These are phyloP conservation scores for Martes martes DNA, from an alignment of 2,113 vertebrate genomes.

Conservation along the genomic window DNA sequence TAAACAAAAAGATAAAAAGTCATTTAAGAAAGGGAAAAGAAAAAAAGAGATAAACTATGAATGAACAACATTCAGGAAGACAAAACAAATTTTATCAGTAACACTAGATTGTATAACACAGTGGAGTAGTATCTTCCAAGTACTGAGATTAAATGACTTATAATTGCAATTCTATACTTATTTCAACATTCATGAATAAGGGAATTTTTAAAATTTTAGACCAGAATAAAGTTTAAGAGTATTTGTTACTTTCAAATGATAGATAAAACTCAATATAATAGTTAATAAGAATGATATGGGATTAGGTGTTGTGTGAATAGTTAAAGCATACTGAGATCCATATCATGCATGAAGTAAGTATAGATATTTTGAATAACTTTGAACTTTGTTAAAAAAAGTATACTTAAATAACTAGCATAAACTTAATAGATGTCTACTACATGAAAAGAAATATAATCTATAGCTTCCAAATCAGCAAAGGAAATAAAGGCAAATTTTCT, in stretches of 20 bases:
- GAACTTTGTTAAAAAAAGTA: neutral
- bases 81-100: neutral
- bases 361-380: neutral
- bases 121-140: neutral
- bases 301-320: neutral
- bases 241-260: neutral
- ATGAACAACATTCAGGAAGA: neutral
- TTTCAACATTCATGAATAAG: neutral
- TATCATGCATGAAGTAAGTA: neutral
- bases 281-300: neutral
- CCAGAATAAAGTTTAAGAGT: neutral
- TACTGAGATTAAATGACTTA: neutral
- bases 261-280: neutral
- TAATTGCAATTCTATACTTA: neutral
- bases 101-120: neutral
- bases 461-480: neutral
- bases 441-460: neutral
- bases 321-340: neutral
- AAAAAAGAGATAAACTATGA: neutral
- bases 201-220: neutral
- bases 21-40: neutral
- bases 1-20: neutral
- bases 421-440: neutral
- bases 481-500: neutral
- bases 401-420: neutral